Base-by-base conservation (phyloP, 2,797 vertebrate species). In the Hypotaenidia okinawae region DNA sequence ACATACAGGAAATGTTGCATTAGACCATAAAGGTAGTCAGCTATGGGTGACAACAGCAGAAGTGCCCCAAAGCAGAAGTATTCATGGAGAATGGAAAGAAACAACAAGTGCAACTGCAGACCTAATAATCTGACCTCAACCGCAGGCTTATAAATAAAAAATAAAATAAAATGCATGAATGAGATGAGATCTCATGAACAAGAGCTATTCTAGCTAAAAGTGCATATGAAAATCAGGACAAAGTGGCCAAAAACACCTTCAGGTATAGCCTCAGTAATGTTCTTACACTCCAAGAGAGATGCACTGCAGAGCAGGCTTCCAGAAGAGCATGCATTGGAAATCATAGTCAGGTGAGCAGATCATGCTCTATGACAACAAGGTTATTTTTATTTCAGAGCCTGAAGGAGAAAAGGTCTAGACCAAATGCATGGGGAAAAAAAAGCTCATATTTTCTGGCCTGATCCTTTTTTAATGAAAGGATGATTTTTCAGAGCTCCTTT, bases 1-100 rank as follows among this genome's bases (percentile, higher is more conserved):
- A 79, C 0, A 0, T 15, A n/a, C 16, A 67, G 22, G 41, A 57
- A 91, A 76, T 6, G 9, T 47, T 1, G 0, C 37, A 37, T 35
- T 9, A 37, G 22, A 61, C 35, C 32, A 45, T 22, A 35, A 41
- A 11, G 4, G 13, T 14, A 55, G 37, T n/a, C 75, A 76, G 54
- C 41, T 41, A 52, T 0, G 0, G 22, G 13, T 22, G 5, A 6
- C 58, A 35, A 39, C 39, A 81, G 37, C 3, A 0, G 22, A 79
- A 64, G 30, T 21, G 70, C 10, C 11, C 35, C 70, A 75, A 70
- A 84, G 28, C 68, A 51, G 8, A 62, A 75, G 22, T 30, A 81
- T 37, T 74, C 23, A 30, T 11, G 23, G 12, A 49, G 7, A 63
- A 10, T 17, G 19, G 12, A 27, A 91, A 47, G 32, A 81, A 92